Evolutionary conservation across 2,797 vertebrate genomes (phyloP).

Genomic region (Novumbra hubbsi): DNA sequence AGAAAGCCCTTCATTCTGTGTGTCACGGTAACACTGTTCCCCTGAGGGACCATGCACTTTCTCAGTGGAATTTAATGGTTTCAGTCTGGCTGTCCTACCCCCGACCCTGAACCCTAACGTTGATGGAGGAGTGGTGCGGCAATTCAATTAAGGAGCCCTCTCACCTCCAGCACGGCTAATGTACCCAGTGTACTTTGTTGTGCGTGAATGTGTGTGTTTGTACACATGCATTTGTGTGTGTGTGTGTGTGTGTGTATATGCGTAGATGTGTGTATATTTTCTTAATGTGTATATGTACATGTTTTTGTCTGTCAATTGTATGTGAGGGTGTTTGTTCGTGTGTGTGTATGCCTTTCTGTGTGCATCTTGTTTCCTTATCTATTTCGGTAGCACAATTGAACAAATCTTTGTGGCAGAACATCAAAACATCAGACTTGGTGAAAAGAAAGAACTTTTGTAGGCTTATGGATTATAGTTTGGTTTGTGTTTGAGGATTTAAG

Average conservation of each 20-base stretch:
- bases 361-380: background rate
- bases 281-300: conserved; percentile 15
- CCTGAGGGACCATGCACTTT: conserved; percentile 29
- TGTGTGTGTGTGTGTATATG: background rate
- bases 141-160: conserved; percentile 42
- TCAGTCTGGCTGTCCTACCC: conserved; percentile 26
- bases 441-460: no score
- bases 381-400: no score
- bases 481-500: no score
- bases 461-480: no score
- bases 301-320: background rate
- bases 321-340: conserved; percentile 11
- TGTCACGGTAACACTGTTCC: conserved; percentile 9
- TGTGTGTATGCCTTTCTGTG: background rate
- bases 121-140: conserved; percentile 32
- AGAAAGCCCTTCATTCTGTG: conserved; percentile 25
- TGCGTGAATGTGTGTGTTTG: conserved; percentile 10
- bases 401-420: no score
- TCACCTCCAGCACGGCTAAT: conserved; percentile 37
- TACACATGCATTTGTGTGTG: conserved; percentile 14
- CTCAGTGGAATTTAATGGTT: conserved; percentile 28
- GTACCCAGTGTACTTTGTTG: conserved; percentile 7
- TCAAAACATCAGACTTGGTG: no score
- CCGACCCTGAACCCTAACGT: conserved; percentile 36
- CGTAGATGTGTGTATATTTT: no score